Percentiles rank a stretch among this genome's conserved stretches.
phyloP scores from a whole-genome alignment of 2,888 invertebrate genomes.

The Cosmopolites sordidus region DNA sequence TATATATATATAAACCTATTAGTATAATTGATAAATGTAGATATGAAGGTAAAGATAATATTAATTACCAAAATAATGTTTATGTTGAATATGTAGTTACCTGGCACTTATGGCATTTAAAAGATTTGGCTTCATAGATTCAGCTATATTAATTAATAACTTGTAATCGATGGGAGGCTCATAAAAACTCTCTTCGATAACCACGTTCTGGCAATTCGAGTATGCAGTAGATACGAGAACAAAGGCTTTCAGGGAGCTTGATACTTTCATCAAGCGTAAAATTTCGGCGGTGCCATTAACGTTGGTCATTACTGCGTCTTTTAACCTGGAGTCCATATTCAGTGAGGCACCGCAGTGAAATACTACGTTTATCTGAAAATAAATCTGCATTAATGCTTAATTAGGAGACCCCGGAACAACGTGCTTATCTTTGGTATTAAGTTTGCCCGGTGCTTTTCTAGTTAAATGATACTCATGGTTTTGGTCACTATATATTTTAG shows the following conservation, averaged over 20 bases:
- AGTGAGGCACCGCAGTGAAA: constrained; percentile 38
- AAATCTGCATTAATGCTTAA: neutral
- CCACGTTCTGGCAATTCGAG: constrained; percentile 38
- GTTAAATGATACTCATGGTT: too few species aligned
- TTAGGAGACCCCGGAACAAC: neutral
- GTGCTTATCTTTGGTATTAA: neutral
- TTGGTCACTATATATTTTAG: too few species aligned
- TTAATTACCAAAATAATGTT: too few species aligned
- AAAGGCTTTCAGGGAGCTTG: constrained; percentile 35
- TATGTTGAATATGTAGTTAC: too few species aligned
- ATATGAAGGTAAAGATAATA: too few species aligned
- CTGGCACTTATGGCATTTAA: constrained; percentile 28
- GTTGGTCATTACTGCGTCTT: constrained; percentile 34
- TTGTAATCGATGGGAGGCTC: constrained; percentile 45
- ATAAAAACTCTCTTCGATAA: constrained; percentile 48
- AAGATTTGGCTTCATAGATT: constrained; percentile 29
- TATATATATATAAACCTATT: too few species aligned
- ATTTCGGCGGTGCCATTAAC: constrained; percentile 35
- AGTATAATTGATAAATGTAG: too few species aligned
- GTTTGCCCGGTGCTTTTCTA: neutral
- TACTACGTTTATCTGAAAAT: constrained; percentile 33
- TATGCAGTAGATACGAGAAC: constrained; percentile 45
- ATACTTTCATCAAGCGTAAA: constrained; percentile 28
- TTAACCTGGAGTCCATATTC: constrained; percentile 35
- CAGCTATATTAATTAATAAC: constrained; percentile 42